Conservation (phyloP, 1,140 invertebrate species). For the Drosophila pseudoananassae region DNA sequence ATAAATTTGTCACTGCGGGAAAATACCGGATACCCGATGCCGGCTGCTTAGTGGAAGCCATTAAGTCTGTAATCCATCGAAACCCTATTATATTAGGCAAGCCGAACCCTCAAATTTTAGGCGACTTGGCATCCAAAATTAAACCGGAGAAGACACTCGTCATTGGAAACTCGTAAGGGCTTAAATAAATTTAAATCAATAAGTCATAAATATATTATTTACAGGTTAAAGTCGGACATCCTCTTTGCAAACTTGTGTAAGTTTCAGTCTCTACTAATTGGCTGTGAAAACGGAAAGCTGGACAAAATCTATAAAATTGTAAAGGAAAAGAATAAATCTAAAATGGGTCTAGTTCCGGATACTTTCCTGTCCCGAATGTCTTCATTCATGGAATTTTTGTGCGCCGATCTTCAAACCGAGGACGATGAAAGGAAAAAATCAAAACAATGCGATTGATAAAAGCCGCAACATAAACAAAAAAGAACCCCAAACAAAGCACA, state of each 20-base stretch:
- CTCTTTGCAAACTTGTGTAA: conserved; percentile 50
- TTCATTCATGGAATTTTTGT: conserved; percentile 18
- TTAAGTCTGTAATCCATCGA: conserved; percentile 35
- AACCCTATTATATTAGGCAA: conserved; percentile 60
- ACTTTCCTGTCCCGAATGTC: conserved; percentile 26
- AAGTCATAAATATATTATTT: not conserved
- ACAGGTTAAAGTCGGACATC: conserved; percentile 53
- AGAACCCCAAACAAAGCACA: no score
- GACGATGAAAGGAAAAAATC: no score
- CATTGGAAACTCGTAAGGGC: conserved; percentile 62
- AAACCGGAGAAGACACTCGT: conserved; percentile 60
- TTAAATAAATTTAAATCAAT: not conserved
- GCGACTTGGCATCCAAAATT: conserved; percentile 23
- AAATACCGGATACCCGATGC: conserved; percentile 33
- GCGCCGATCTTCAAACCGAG: not conserved
- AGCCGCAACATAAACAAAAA: no score
- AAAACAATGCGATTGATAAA: no score
- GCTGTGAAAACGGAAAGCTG: conserved; percentile 25
- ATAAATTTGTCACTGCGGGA: conserved; percentile 20
- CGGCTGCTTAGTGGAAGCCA: conserved; percentile 36
- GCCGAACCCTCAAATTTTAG: conserved; percentile 54
- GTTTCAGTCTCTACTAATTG: conserved; percentile 62
- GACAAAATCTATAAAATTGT: conserved; percentile 33
- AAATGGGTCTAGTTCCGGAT: conserved; percentile 39
- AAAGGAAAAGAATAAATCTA: conserved; percentile 15